Percentiles rank a stretch among this genome's conserved stretches.
Evolutionary conservation across 1,140 invertebrate genomes (phyloP).

Genomic region (Chlorops oryzae): DNA sequence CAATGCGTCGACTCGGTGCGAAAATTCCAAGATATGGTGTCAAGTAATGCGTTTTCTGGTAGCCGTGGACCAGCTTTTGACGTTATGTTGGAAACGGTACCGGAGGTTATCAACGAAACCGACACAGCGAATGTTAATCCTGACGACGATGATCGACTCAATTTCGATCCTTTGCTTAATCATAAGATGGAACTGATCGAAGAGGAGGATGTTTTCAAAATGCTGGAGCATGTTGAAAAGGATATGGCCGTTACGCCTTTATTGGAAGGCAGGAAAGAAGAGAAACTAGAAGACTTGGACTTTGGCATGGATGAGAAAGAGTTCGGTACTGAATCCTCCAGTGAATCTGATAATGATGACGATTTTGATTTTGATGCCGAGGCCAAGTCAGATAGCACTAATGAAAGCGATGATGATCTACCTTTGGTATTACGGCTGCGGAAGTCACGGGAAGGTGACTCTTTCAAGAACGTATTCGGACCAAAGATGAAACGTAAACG

Average conservation of each 20-base stretch:
- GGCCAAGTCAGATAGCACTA: conserved; percentile 29
- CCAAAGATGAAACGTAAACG: conserved; percentile 23
- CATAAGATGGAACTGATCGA: conserved; percentile 42
- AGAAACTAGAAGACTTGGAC: conserved; percentile 14
- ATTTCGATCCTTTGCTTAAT: conserved; percentile 40
- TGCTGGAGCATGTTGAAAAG: conserved; percentile 41
- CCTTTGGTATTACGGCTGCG: conserved; percentile 32
- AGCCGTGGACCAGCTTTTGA: conserved; percentile 24
- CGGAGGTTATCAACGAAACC: conserved; percentile 8
- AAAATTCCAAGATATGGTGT: conserved; percentile 39
- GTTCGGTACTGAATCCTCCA: conserved; percentile 8
- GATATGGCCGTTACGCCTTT: too few species aligned
- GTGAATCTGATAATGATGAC: conserved; percentile 20
- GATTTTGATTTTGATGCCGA: conserved; percentile 16
- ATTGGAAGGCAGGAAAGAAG: conserved; percentile 30
- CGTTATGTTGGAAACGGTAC: conserved; percentile 30
- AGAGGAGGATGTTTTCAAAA: conserved; percentile 42
- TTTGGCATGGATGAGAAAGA: conserved; percentile 16
- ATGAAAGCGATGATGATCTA: conserved; percentile 33
- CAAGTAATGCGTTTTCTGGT: conserved; percentile 33
- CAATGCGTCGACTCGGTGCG: conserved; percentile 39
- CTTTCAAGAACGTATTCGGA: conserved; percentile 15
- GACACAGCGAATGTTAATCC: conserved; percentile 21
- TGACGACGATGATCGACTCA: conserved; percentile 39
- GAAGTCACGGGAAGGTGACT: conserved; percentile 13